Evolutionary conservation across 2,888 invertebrate species (phyloP).

Genomic region (Esperia sulphurella): DNA sequence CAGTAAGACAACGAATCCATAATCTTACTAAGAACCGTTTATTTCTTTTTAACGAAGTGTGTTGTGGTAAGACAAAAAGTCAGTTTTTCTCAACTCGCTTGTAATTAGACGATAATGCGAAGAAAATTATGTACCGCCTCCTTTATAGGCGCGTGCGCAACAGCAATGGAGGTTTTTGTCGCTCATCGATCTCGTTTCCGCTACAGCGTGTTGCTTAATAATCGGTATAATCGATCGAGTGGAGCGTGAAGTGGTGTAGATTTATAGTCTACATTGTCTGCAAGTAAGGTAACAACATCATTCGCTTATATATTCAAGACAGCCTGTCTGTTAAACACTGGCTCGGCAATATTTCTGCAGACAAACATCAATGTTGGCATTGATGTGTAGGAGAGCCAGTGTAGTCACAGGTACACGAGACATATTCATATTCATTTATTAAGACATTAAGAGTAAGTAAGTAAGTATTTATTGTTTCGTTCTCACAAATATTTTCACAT

Average conservation of each 20-base stretch:
- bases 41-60: constrained; percentile 5
- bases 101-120: constrained; percentile 58
- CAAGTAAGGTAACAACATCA: constrained; percentile 4
- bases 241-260: constrained; percentile 37
- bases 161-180: constrained; percentile 32
- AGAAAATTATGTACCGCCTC: constrained; percentile 45
- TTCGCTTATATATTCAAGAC: too few relatives aligned
- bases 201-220: constrained; percentile 50
- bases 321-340: too few relatives aligned
- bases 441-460: too few relatives aligned
- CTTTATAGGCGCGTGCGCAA: constrained; percentile 38
- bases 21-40: too few relatives aligned
- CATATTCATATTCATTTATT: too few relatives aligned
- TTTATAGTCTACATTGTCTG: constrained; percentile 29
- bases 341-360: too few relatives aligned
- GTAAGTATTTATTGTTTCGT: too few relatives aligned
- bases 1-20: too few relatives aligned
- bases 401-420: too few relatives aligned
- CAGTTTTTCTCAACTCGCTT: constrained; percentile 28
- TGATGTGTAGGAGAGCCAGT: too few relatives aligned
- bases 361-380: too few relatives aligned
- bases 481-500: too few relatives aligned
- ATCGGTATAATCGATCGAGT: constrained; percentile 55
- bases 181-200: constrained; percentile 56
- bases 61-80: constrained; percentile 5